Base-by-base conservation (phyloP, 2,888 invertebrate species). In the Platypus cylindrus region DNA sequence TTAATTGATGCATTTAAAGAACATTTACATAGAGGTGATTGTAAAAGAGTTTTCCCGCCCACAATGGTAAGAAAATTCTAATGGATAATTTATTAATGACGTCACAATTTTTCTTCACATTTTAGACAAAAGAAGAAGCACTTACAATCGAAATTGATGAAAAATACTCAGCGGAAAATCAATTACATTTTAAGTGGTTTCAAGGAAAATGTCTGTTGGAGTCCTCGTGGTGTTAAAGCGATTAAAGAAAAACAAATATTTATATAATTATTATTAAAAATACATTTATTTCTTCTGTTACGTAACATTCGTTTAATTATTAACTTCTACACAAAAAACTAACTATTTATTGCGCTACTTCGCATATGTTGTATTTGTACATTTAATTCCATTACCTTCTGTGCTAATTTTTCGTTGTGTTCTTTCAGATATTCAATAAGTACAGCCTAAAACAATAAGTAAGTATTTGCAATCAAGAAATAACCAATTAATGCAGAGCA, bases 131-230 rank as follows among this genome's bases (percentile, higher is more conserved):
- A 29, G 29, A 39, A 36, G 45, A 47, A 28, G 44, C 45, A 18
- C 63, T 52, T 54, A 53, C 47, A 40, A 35, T 35, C 12, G 56
- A 61, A 44, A 51, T 66, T 45, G 50, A 72, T 11, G 67, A 68
- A 34, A 61, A 69, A 17, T 66, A 83, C 39, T 71, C 75, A 3
- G 58, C 68, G 26, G 70, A 66, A 43, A 91, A 93, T 61, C 73
- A 75, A 55, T 63, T 86, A 41, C 75, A 89, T 56, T 68, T 75
- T 31, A 62, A 76, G 40, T 95, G 94, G 94, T 90, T 82, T 59
- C 73, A 80, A 59, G 87, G 83, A 30, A 94, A 93, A 66, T 95
- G 94, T 56, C 65, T 75, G 45, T 63, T 71, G 40, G 89, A 94
- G 52, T 46, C 60, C 3, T 69, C 74, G 17, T 94, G 90, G 86